Conservation (phyloP, 2,888 invertebrate genomes). For the Phyllotreta striolata region DNA sequence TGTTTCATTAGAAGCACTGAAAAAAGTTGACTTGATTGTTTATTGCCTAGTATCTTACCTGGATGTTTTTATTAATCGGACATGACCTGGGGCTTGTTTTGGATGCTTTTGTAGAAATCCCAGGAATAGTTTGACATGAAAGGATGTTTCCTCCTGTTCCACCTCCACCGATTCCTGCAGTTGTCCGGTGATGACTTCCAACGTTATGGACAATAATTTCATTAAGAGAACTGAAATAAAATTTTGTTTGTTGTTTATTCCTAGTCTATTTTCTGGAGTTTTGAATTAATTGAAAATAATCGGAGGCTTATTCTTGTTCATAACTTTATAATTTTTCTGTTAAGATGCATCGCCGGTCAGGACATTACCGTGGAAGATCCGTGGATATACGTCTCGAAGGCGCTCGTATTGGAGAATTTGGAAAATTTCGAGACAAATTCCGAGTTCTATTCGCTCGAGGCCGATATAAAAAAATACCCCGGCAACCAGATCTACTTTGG, state of each 20-base stretch:
- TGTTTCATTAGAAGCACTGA: too few species aligned
- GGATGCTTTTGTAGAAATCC: too few species aligned
- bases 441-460: slow-evolving; percentile 61
- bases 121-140: too few species aligned
- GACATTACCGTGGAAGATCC: slow-evolving; percentile 78
- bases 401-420: slow-evolving; percentile 69
- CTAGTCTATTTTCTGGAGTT: not conserved
- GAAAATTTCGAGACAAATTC: slow-evolving; percentile 65
- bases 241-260: not conserved
- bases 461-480: slow-evolving; percentile 58
- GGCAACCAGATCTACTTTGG: slow-evolving; percentile 43
- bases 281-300: not conserved
- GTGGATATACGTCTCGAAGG: slow-evolving; percentile 73
- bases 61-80: too few species aligned
- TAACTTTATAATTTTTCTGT: not conserved
- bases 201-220: too few species aligned
- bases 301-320: not conserved
- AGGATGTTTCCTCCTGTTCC: too few species aligned
- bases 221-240: too few species aligned
- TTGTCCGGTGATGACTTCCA: too few species aligned
- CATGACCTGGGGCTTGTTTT: too few species aligned
- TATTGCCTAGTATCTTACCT: too few species aligned
- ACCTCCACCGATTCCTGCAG: too few species aligned
- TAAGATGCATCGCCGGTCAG: slow-evolving; percentile 68
- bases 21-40: too few species aligned